A percentile compares a stretch with the other conserved stretches of the same genome.
Conservation (phyloP, 2,113 vertebrate species). For the Apaloderma vittatum region DNA sequence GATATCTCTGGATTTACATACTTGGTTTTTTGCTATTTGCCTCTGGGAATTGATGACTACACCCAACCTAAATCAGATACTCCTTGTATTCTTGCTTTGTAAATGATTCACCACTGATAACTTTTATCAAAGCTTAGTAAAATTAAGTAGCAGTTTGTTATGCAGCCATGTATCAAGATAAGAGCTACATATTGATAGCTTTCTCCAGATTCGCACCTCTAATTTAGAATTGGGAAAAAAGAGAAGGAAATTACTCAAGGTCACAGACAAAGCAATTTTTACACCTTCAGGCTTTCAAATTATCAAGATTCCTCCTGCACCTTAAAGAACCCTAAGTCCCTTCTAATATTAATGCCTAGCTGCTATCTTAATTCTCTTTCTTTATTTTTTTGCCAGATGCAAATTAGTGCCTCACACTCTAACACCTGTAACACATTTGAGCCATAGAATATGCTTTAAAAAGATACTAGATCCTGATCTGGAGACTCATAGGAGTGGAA, state of each 20-base stretch:
- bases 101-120: not conserved
- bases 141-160: not conserved
- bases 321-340: not conserved
- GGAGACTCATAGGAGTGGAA: not conserved
- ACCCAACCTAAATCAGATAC: not conserved
- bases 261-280: not conserved
- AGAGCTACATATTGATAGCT: not conserved
- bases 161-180: not conserved
- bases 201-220: not conserved
- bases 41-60: not conserved
- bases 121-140: not conserved
- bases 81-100: constrained; percentile 12
- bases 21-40: not conserved
- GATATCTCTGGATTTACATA: not conserved
- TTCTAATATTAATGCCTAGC: too few species aligned
- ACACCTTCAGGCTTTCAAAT: not conserved
- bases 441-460: not conserved
- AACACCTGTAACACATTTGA: not conserved
- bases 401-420: not conserved
- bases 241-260: not conserved
- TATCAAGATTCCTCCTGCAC: not conserved
- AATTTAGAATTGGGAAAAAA: not conserved
- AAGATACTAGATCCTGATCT: not conserved
- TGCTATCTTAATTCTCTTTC: not conserved
- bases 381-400: not conserved